Percentiles rank a stretch among this genome's conserved stretches.
phyloP scores from a whole-genome alignment of 92 coral and sea anemone genomes.

The Palythoa heliodiscus region DNA sequence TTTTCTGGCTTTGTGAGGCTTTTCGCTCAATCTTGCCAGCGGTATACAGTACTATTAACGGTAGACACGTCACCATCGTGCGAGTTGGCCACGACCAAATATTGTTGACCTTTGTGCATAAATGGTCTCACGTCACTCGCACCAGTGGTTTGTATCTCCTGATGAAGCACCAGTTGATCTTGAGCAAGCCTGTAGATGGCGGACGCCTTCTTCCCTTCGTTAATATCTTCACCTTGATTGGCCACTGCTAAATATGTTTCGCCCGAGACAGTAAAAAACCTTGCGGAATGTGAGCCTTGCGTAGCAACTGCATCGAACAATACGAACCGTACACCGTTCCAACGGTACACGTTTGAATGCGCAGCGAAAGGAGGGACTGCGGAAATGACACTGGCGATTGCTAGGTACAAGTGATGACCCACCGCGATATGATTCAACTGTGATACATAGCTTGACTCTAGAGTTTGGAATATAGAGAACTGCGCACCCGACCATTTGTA shows the following conservation, averaged over 20 bases:
- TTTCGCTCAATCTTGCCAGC: not conserved
- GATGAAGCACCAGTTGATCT: not conserved
- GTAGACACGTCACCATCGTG: conserved; percentile 13
- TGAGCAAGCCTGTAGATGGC: conserved; percentile 15
- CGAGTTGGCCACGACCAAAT: conserved; percentile 23
- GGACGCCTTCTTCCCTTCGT: not conserved
- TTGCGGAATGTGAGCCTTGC: conserved; percentile 10
- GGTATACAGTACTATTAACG: conserved; percentile 2
- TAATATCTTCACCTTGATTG: conserved; percentile 5
- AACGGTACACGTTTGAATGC: conserved; percentile 22
- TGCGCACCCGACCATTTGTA: conserved; percentile 36
- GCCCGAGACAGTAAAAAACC: conserved; percentile 32
- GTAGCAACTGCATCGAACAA: conserved; percentile 7
- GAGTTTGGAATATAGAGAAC: conserved; percentile 14
- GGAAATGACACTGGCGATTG: conserved; percentile 15
- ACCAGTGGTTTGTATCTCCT: conserved; percentile 23
- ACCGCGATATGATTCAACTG: conserved; percentile 8
- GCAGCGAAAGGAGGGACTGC: conserved; percentile 9
- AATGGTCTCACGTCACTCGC: conserved; percentile 38
- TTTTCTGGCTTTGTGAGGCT: too few species aligned
- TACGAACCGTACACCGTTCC: conserved; percentile 10
- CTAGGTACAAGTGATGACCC: not conserved
- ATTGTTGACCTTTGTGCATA: not conserved
- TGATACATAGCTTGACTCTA: conserved; percentile 36
- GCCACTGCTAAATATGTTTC: conserved; percentile 17